Percentiles rank a stretch among this genome's conserved stretches.
phyloP scores from a whole-genome alignment of 2,888 invertebrate genomes.

The Drosophila kanekoi region DNA sequence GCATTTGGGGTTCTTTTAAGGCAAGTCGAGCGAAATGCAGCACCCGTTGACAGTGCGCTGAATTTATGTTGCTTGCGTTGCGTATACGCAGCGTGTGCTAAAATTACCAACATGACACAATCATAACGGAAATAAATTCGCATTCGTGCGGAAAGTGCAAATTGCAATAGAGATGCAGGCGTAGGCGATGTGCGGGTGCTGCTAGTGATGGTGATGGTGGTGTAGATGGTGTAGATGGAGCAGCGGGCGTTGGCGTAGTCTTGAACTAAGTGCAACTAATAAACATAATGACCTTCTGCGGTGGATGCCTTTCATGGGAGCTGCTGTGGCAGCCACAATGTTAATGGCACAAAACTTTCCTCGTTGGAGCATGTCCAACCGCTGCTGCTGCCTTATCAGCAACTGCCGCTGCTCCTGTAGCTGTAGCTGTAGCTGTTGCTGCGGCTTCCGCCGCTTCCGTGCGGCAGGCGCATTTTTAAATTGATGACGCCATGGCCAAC shows the following conservation, averaged over 20 bases:
- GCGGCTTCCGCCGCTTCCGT: slow-evolving; percentile 7
- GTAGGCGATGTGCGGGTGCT: slow-evolving; percentile 1
- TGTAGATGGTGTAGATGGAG: not conserved
- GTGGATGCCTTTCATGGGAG: slow-evolving; percentile 14
- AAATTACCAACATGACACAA: slow-evolving; percentile 77
- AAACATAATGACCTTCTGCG: slow-evolving; percentile 74
- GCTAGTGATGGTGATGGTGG: not conserved
- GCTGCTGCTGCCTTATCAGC: slow-evolving; percentile 47
- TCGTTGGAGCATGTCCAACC: slow-evolving; percentile 39
- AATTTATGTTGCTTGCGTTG: slow-evolving; percentile 54
- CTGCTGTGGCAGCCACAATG: slow-evolving; percentile 28
- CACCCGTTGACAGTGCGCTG: slow-evolving; percentile 43
- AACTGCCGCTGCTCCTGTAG: slow-evolving; percentile 9
- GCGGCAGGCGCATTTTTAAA: slow-evolving; percentile 57
- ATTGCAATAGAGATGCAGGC: slow-evolving; percentile 34
- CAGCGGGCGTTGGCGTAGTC: slow-evolving; percentile 32
- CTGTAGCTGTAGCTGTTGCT: slow-evolving; percentile 5
- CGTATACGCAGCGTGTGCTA: slow-evolving; percentile 73
- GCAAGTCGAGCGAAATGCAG: slow-evolving; percentile 26
- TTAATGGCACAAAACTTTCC: slow-evolving; percentile 57
- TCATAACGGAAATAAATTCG: slow-evolving; percentile 79
- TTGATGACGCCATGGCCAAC: slow-evolving; percentile 68
- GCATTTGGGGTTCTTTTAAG: slow-evolving; percentile 10
- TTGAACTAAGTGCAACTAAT: slow-evolving; percentile 67
- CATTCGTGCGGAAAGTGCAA: slow-evolving; percentile 59